phyloP scores from a whole-genome alignment of 2,888 invertebrate species.

The Anodontia alba region DNA sequence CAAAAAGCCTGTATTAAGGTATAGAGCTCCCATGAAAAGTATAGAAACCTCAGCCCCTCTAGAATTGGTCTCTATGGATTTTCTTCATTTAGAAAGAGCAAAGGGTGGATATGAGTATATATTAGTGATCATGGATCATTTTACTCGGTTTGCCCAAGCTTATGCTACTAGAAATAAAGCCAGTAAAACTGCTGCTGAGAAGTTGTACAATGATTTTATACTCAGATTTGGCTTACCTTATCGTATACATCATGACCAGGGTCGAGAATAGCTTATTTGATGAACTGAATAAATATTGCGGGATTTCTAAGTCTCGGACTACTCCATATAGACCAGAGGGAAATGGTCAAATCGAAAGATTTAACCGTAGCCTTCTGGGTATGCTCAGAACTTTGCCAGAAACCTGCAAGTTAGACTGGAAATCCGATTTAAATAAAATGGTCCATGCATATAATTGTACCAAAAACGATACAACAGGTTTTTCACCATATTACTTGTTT shows the following conservation, averaged over 20 bases:
- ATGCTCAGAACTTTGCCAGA: slow-evolving; percentile 35
- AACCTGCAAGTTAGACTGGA: slow-evolving; percentile 33
- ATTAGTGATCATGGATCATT: slow-evolving; percentile 47
- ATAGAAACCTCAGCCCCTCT: slow-evolving; percentile 45
- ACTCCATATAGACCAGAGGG: slow-evolving; percentile 39
- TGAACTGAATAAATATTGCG: slow-evolving; percentile 25
- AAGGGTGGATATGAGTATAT: slow-evolving; percentile 50
- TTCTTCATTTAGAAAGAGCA: slow-evolving; percentile 47
- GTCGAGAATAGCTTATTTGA: slow-evolving; percentile 40
- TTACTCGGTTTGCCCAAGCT: slow-evolving; percentile 41
- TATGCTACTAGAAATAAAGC: slow-evolving; percentile 47
- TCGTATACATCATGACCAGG: slow-evolving; percentile 48
- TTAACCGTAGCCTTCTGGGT: slow-evolving; percentile 27
- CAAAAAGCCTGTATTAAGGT: slow-evolving; percentile 22
- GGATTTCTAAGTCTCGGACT: slow-evolving; percentile 29
- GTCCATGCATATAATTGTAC: slow-evolving; percentile 44
- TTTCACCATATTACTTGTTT: slow-evolving; percentile 32
- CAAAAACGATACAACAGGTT: slow-evolving; percentile 24
- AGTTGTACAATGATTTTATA: slow-evolving; percentile 44
- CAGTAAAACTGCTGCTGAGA: slow-evolving; percentile 38
- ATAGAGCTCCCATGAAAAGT: slow-evolving; percentile 31
- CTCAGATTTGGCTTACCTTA: slow-evolving; percentile 44
- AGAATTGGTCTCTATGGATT: slow-evolving; percentile 51
- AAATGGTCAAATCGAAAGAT: no score
- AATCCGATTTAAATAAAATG: slow-evolving; percentile 32